Base-by-base conservation (phyloP, 2,888 invertebrate genomes). In the Chrysomela aeneicollis region DNA sequence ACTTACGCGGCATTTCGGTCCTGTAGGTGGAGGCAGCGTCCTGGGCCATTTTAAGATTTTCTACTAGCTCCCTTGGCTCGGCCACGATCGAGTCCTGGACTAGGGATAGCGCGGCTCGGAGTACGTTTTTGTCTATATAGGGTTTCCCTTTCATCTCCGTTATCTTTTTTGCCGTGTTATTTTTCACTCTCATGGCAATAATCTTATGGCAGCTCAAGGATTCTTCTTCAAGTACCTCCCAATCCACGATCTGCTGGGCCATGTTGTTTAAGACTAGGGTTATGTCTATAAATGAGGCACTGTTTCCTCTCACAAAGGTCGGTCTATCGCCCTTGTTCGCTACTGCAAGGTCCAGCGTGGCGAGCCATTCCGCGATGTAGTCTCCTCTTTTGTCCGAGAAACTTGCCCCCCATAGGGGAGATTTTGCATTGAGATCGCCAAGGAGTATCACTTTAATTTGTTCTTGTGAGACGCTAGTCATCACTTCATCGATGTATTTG, bases 331-430 rank as follows among this genome's bases (percentile, higher is more conserved):
- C 54, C 1, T 32, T 47, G 15, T 60, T 60, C 1, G n/a, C 26
- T 2, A 22, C 53, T 35, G 30, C 51, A 12, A 51, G 26, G n/a
- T 60, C 52, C 15, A 52, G 22, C 9, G n/a, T 22, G 2, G 22
- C 9, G 17, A 62, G 18, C 55, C 55, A 55, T 21, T 62, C 62
- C 12, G 35, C 26, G 2, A 49, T 12, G 15, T 52, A 37, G 5
- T 47, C 37, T 4, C 57, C 57, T 18, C 35, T 55, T 5, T 6
- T 55, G 15, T 62, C 50, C 9, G 15, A 15, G 8, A 1, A 4
- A 12, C 49, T 30, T 30, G 62, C 26, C 10, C 61, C 61, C 54
- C 55, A 61, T n/a, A 42, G 42, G 0, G 61, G 53, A 8, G 61
- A 35, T 30, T 54, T 54, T 0, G 46, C 61, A 18, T 61, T 55